Percentiles rank a stretch among this genome's conserved stretches.
phyloP scores from a whole-genome alignment of 2,888 invertebrate species.

The Epirrita christyi region DNA sequence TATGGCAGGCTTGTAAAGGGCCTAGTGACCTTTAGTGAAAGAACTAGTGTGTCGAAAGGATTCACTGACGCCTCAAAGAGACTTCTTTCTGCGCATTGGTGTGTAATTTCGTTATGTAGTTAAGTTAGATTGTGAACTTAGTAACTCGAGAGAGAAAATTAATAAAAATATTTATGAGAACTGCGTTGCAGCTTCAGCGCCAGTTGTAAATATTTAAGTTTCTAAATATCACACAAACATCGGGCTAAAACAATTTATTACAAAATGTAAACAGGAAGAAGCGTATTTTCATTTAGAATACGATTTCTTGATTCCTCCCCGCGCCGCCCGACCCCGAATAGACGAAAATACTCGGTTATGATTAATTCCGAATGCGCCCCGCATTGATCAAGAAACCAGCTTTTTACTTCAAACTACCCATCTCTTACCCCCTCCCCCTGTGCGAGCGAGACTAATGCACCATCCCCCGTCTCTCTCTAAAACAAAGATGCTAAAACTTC shows the following conservation, averaged over 20 bases:
- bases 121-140: too few species aligned
- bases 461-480: constrained; percentile 80
- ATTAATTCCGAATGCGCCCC: constrained; percentile 84
- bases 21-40: too few species aligned
- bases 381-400: constrained; percentile 85
- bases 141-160: not conserved
- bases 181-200: constrained; percentile 14
- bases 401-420: constrained; percentile 84
- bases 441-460: constrained; percentile 81
- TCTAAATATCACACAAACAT: constrained; percentile 71
- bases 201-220: constrained; percentile 36
- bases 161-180: not conserved
- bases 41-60: too few species aligned
- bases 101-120: too few species aligned
- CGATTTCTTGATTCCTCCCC: constrained; percentile 74
- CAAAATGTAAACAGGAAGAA: constrained; percentile 85
- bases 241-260: constrained; percentile 83
- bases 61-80: too few species aligned
- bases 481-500: constrained; percentile 86
- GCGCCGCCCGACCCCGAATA: constrained; percentile 59
- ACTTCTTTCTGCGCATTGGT: too few species aligned
- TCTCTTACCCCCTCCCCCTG: constrained; percentile 62
- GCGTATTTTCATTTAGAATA: constrained; percentile 84
- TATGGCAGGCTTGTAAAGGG: too few species aligned
- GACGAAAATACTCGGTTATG: constrained; percentile 85